Percentiles rank a stretch among this genome's conserved stretches.
Conservation (phyloP, 2,113 vertebrate genomes). For the Chaenogobius annularis region DNA sequence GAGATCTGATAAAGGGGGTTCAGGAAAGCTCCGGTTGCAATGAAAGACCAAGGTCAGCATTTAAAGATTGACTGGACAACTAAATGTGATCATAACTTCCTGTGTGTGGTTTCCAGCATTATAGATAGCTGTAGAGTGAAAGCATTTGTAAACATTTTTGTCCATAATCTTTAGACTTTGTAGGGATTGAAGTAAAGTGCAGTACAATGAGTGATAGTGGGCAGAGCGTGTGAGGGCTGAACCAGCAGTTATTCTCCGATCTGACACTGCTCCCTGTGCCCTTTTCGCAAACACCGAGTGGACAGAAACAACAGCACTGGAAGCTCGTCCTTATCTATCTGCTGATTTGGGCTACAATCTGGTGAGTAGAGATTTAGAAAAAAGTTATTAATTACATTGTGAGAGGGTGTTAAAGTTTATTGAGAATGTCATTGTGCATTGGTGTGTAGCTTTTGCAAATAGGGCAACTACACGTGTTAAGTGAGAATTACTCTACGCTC, state of each 20-base stretch:
- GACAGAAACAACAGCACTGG: slow-evolving; percentile 17
- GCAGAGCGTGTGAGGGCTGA: slow-evolving; percentile 62
- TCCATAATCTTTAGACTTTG: not conserved
- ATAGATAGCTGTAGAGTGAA: slow-evolving; percentile 11
- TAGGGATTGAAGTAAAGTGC: slow-evolving; percentile 15
- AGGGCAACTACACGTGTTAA: slow-evolving; percentile 5
- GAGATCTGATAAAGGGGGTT: slow-evolving; percentile 57
- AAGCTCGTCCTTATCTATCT: slow-evolving; percentile 7
- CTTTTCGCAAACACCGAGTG: slow-evolving; percentile 37
- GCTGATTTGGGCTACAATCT: slow-evolving; percentile 32
- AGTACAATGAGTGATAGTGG: slow-evolving; percentile 41
- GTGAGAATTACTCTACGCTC: slow-evolving; percentile 12
- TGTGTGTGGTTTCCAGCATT: slow-evolving; percentile 48
- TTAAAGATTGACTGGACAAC: slow-evolving; percentile 45
- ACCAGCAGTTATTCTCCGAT: slow-evolving; percentile 64
- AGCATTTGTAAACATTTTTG: slow-evolving; percentile 24
- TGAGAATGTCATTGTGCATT: not conserved
- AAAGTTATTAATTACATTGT: not conserved
- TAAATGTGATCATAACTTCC: slow-evolving; percentile 34
- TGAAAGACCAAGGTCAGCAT: slow-evolving; percentile 69
- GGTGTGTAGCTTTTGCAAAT: not conserved
- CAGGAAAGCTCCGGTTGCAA: slow-evolving; percentile 69
- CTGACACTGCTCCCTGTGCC: slow-evolving; percentile 52
- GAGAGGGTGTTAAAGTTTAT: not conserved
- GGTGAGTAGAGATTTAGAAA: slow-evolving; percentile 54